Conservation (phyloP, 2,113 vertebrate species). For the Machaerirhynchus nigripectus region DNA sequence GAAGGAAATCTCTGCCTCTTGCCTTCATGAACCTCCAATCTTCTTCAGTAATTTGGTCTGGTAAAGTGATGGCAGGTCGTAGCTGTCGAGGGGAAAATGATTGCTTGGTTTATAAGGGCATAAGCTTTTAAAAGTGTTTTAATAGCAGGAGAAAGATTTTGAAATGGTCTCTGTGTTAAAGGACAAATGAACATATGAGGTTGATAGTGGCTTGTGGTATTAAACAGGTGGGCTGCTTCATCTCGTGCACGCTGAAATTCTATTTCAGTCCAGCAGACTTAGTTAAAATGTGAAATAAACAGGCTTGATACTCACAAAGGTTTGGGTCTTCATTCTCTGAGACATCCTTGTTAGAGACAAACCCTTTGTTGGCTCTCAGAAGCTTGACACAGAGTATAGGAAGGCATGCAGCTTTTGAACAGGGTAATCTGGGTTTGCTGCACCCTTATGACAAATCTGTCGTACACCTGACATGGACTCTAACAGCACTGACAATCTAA, state of each 20-base stretch:
- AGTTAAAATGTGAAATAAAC: slow-evolving; percentile 8
- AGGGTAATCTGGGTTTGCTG: background rate
- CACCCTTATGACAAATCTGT: background rate
- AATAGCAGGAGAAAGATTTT: slow-evolving; percentile 36
- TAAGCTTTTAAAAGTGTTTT: slow-evolving; percentile 28
- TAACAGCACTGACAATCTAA: background rate
- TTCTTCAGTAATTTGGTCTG: background rate
- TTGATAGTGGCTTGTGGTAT: background rate
- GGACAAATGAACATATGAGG: background rate
- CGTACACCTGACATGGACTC: background rate
- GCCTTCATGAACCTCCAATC: background rate
- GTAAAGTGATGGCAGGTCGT: background rate
- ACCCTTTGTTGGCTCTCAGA: background rate
- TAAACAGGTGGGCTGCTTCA: slow-evolving; percentile 2
- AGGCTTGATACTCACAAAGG: background rate
- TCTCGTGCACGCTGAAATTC: background rate
- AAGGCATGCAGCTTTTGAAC: background rate
- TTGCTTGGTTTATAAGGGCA: slow-evolving; percentile 7
- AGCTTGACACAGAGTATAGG: background rate
- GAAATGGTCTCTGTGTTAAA: slow-evolving; percentile 5
- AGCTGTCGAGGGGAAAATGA: background rate
- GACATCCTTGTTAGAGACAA: background rate
- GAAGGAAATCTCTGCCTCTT: background rate
- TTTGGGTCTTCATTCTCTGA: background rate
- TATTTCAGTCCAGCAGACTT: background rate